Percentiles rank a stretch among this genome's conserved stretches.
Evolutionary conservation across 1,140 invertebrate species (phyloP).

Genomic region (Lasioglossum albipes): DNA sequence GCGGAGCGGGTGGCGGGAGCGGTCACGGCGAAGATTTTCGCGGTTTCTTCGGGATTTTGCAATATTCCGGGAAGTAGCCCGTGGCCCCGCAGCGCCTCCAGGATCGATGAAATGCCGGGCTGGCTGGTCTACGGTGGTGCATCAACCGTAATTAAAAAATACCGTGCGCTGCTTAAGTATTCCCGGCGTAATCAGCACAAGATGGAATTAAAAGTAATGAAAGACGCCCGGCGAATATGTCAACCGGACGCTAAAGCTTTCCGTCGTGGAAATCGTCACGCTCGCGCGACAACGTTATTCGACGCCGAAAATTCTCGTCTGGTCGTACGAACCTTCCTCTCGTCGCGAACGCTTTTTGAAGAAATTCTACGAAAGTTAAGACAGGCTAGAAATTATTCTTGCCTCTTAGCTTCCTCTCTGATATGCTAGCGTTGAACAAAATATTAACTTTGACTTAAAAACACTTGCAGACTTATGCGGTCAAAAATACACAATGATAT

Average conservation of each 20-base stretch:
- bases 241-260: constrained; percentile 2
- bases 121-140: constrained; percentile 49
- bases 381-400: background rate
- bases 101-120: constrained; percentile 37
- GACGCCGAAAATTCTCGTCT: background rate
- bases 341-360: background rate
- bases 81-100: background rate
- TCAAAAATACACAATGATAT: no score
- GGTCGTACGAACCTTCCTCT: background rate
- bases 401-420: background rate
- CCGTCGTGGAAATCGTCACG: background rate
- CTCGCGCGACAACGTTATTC: background rate
- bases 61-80: constrained; percentile 23
- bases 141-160: constrained; percentile 77
- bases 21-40: constrained; percentile 31
- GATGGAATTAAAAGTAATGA: constrained; percentile 74
- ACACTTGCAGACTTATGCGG: no score
- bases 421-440: no score
- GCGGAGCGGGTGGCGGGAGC: background rate
- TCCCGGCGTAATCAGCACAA: constrained; percentile 69
- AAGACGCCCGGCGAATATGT: constrained; percentile 60
- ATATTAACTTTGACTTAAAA: no score
- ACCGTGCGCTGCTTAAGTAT: constrained; percentile 71
- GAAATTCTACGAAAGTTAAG: background rate
- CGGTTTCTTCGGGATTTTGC: constrained; percentile 39